These are phyloP conservation scores for Salticus scenicus DNA, from an alignment of 2,888 invertebrate species.

Conservation along the genomic window DNA sequence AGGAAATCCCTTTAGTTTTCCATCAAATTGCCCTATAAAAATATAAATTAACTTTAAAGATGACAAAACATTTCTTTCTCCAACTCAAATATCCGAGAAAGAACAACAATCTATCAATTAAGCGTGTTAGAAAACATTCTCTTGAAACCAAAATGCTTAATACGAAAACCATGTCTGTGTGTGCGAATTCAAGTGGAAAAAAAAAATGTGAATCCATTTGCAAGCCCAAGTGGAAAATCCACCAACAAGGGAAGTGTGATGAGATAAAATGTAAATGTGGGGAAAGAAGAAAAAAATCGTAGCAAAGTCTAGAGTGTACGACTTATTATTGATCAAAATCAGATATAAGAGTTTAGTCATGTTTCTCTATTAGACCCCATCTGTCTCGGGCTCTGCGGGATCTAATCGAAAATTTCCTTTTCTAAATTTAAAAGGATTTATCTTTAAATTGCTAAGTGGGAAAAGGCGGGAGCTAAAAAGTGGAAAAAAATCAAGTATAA, in stretches of 20 bases:
- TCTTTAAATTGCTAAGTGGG: constrained; percentile 66
- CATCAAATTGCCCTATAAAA: background rate
- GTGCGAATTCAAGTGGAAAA: constrained; percentile 1
- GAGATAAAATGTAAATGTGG: constrained; percentile 60
- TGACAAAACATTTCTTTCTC: background rate
- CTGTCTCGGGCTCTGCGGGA: constrained; percentile 45
- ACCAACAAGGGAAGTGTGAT: constrained; percentile 23
- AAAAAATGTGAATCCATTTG: constrained; percentile 47
- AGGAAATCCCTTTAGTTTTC: background rate
- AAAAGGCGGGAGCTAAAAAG: constrained; percentile 45
- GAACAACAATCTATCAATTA: constrained; percentile 62
- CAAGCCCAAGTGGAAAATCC: constrained; percentile 48
- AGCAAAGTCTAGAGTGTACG: constrained; percentile 39
- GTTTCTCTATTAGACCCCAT: constrained; percentile 68
- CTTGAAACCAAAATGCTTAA: constrained; percentile 28
- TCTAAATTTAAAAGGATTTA: constrained; percentile 69
- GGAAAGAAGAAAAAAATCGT: constrained; percentile 33
- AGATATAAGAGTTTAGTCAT: constrained; percentile 68
- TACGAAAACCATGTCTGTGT: constrained; percentile 15
- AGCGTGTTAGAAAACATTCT: constrained; percentile 40
- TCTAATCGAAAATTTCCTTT: constrained; percentile 62
- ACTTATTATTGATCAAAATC: constrained; percentile 67
- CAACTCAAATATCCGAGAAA: background rate
- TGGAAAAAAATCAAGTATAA: constrained; percentile 53
- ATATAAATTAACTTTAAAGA: background rate